phyloP scores from a whole-genome alignment of 2,888 invertebrate species.

The Hyppa rectilinea region DNA sequence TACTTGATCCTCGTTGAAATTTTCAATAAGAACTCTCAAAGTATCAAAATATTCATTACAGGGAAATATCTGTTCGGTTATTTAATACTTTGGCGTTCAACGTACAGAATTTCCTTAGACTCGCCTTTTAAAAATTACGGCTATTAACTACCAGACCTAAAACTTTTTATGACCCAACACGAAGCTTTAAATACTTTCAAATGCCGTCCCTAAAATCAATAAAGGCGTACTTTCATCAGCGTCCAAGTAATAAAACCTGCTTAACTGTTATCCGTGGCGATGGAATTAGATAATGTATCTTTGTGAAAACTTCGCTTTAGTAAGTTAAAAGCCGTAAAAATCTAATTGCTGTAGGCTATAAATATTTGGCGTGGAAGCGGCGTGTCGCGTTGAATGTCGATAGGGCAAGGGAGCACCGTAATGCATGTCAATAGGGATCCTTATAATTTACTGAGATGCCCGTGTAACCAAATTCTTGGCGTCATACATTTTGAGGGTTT shows the following conservation, averaged over 20 bases:
- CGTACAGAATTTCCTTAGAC: conserved; percentile 66
- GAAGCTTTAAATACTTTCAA: conserved; percentile 87
- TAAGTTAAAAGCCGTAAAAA: conserved; percentile 83
- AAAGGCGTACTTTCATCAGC: conserved; percentile 87
- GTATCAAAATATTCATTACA: conserved; percentile 62
- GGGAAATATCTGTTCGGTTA: conserved; percentile 57
- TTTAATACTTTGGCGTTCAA: conserved; percentile 61
- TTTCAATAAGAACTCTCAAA: conserved; percentile 54
- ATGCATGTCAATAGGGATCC: conserved; percentile 86
- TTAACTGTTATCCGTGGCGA: conserved; percentile 87
- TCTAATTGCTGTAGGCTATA: conserved; percentile 86
- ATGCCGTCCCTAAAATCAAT: conserved; percentile 88
- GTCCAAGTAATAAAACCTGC: conserved; percentile 86
- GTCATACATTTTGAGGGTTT: conserved; percentile 76
- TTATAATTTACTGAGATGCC: conserved; percentile 78
- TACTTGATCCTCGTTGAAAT: conserved; percentile 51
- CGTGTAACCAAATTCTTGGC: conserved; percentile 77
- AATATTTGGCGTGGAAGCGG: conserved; percentile 82
- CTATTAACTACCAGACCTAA: conserved; percentile 83
- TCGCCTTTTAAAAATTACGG: conserved; percentile 74
- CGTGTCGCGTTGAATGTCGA: conserved; percentile 81
- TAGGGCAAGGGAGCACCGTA: conserved; percentile 79
- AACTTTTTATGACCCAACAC: conserved; percentile 84
- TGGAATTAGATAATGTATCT: conserved; percentile 88
- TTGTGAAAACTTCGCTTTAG: conserved; percentile 79